These are phyloP conservation scores for Fringilla coelebs DNA, from an alignment of 2,797 vertebrate species.

Conservation along the genomic window DNA sequence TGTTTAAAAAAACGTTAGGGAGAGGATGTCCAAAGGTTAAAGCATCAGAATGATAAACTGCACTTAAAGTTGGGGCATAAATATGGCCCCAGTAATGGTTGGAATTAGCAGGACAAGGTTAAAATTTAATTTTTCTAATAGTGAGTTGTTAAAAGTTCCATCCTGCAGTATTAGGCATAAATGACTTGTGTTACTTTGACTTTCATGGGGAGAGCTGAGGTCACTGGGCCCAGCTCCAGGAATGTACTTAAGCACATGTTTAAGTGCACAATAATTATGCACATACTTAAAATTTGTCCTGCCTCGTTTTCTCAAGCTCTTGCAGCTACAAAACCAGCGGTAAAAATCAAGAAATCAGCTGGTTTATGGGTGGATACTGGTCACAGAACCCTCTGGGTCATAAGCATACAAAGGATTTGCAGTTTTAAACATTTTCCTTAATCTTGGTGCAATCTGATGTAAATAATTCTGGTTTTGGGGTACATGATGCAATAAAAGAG, in stretches of 20 bases:
- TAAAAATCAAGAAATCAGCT: background rate
- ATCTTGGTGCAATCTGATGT: background rate
- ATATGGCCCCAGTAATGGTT: background rate
- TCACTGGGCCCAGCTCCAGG: background rate
- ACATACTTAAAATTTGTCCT: background rate
- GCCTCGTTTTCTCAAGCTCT: background rate
- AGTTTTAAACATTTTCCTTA: background rate
- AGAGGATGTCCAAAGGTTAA: background rate
- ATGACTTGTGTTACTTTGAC: background rate
- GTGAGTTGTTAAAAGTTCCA: background rate
- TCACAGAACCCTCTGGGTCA: background rate
- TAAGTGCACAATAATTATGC: background rate
- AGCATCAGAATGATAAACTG: background rate
- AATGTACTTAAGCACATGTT: background rate
- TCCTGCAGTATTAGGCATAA: background rate
- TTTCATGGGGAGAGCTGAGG: background rate
- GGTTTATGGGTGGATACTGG: accelerated
- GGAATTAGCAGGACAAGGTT: background rate
- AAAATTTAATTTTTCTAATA: background rate
- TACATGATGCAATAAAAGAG: background rate
- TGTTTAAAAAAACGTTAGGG: background rate
- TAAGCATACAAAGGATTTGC: background rate
- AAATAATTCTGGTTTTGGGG: background rate
- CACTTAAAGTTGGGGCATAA: background rate
- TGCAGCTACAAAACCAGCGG: background rate